These are phyloP conservation scores for Stenodera caucasica DNA, from an alignment of 2,888 invertebrate species.

Conservation along the genomic window DNA sequence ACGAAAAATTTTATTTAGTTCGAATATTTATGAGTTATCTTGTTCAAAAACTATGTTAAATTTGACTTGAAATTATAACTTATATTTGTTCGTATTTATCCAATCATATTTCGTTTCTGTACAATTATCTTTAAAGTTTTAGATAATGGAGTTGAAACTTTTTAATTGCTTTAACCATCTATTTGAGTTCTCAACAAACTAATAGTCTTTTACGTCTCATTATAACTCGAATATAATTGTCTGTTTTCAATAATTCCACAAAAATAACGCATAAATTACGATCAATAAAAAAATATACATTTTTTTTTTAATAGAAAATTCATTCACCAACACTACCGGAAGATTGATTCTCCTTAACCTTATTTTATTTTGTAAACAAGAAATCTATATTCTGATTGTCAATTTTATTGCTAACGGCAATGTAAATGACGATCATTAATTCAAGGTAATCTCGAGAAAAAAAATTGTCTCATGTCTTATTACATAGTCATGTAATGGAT, in stretches of 20 bases:
- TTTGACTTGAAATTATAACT: no score
- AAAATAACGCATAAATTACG: neutral
- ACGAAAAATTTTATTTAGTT: neutral
- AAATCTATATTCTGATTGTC: neutral
- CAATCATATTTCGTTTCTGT: neutral
- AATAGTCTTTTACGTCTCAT: slow-evolving; percentile 3
- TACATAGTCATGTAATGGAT: neutral
- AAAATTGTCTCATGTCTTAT: neutral
- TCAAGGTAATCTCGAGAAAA: neutral
- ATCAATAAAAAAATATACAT: neutral
- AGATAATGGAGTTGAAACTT: neutral
- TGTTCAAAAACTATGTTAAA: no score
- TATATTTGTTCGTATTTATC: neutral
- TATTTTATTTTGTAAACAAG: neutral
- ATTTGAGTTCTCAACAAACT: neutral
- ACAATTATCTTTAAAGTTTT: neutral
- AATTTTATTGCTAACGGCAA: neutral
- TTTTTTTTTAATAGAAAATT: neutral
- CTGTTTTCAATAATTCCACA: slow-evolving; percentile 1
- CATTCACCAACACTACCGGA: neutral
- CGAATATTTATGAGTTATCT: neutral
- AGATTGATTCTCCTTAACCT: slow-evolving; percentile 3
- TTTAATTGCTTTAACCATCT: slow-evolving; percentile 1
- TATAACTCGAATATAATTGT: neutral
- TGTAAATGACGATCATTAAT: neutral